Conservation (phyloP, 2,113 vertebrate genomes). For the Rattus norvegicus region DNA sequence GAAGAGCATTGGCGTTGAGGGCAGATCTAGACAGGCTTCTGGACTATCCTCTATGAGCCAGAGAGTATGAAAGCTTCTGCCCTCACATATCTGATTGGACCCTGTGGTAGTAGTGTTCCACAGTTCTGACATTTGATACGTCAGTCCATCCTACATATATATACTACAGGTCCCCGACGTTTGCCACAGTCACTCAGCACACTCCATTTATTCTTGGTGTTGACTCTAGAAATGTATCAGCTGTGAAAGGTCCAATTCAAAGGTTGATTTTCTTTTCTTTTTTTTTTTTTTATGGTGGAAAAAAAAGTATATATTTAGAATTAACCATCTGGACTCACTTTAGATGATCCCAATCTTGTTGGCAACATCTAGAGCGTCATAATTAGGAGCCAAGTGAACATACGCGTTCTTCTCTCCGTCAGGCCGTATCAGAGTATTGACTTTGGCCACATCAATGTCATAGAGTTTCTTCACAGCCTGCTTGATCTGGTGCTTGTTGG, state of each 20-base stretch:
- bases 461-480: no score
- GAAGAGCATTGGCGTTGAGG: not conserved
- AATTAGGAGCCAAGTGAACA: no score
- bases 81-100: not conserved
- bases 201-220: not conserved
- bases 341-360: no score
- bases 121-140: not conserved
- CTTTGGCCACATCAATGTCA: no score
- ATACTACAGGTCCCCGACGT: not conserved
- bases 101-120: not conserved
- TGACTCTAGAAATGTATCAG: conserved; percentile 2
- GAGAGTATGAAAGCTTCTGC: not conserved
- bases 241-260: not conserved
- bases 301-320: no score
- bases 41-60: not conserved
- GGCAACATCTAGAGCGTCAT: no score
- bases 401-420: no score
- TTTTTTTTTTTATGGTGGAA: no score
- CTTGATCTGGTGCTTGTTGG: no score
- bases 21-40: not conserved
- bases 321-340: no score
- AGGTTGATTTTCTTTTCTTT: not conserved
- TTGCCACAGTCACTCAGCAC: not conserved
- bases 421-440: no score
- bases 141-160: no score